Conservation (phyloP, 1,140 invertebrate species). For the Drosophila sturtevanti region DNA sequence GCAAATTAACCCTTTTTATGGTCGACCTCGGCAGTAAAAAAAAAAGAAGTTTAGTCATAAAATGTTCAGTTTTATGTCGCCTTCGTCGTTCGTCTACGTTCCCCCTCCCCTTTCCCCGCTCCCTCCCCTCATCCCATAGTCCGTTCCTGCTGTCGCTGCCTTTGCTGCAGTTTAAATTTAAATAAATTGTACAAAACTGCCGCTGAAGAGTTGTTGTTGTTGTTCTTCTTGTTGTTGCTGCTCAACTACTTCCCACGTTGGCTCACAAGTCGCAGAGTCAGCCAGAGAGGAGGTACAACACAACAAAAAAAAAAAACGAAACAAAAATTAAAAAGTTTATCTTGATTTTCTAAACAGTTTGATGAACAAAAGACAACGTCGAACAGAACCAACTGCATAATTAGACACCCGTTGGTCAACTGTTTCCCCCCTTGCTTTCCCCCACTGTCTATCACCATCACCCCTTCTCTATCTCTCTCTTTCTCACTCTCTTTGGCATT, state of each 20-base stretch:
- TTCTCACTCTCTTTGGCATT: constrained; percentile 44
- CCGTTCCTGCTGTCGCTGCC: constrained; percentile 15
- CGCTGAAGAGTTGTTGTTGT: constrained; percentile 6
- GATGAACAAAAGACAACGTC: constrained; percentile 71
- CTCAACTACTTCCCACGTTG: constrained; percentile 65
- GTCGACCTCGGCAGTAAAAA: constrained; percentile 44
- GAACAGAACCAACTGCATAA: constrained; percentile 63
- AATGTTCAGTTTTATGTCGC: constrained; percentile 65
- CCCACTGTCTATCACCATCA: not conserved
- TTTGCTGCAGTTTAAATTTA: constrained; percentile 73
- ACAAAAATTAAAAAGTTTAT: constrained; percentile 75
- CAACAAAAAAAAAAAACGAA: not conserved
- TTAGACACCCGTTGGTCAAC: constrained; percentile 67
- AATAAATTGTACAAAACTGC: constrained; percentile 78
- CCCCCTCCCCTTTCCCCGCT: too few species aligned
- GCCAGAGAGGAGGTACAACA: not conserved
- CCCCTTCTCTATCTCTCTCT: not conserved
- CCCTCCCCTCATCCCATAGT: not conserved
- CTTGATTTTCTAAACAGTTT: constrained; percentile 78
- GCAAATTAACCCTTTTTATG: constrained; percentile 75
- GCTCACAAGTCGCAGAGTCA: not conserved
- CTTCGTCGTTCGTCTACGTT: not conserved
- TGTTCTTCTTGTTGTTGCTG: constrained; percentile 10
- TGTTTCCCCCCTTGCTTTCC: constrained; percentile 1
- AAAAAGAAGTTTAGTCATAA: constrained; percentile 61